These are phyloP conservation scores for Globodera rostochiensis DNA, from an alignment of 1,140 invertebrate species.

Conservation along the genomic window DNA sequence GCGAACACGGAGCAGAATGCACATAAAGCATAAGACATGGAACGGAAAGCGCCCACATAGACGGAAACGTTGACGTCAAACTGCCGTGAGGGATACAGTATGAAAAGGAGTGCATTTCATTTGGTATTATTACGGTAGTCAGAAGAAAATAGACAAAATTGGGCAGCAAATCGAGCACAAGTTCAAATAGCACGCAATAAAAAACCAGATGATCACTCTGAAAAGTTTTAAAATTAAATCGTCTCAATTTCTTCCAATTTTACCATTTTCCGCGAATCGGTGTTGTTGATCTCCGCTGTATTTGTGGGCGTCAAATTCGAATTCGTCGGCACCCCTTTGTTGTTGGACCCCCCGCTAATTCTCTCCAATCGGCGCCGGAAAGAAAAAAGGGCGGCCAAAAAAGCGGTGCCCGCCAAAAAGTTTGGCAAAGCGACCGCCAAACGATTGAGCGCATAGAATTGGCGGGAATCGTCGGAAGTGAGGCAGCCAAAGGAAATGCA, in stretches of 20 bases:
- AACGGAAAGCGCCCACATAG: conserved; percentile 36
- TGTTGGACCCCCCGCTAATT: neutral
- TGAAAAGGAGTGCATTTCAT: no score
- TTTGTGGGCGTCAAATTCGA: conserved; percentile 2
- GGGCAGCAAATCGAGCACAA: conserved; percentile 32
- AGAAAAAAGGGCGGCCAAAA: conserved; percentile 23
- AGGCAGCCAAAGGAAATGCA: conserved; percentile 35
- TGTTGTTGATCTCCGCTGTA: neutral
- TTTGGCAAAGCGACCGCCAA: conserved; percentile 30
- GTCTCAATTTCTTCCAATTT: no score
- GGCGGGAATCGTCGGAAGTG: conserved; percentile 31
- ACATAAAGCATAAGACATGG: conserved; percentile 11
- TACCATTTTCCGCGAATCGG: conserved; percentile 18
- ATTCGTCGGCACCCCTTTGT: neutral
- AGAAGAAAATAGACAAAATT: conserved; percentile 25
- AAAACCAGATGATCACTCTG: conserved; percentile 23
- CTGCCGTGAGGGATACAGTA: neutral
- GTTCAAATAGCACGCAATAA: conserved; percentile 30
- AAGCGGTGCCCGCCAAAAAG: conserved; percentile 22
- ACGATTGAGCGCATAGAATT: conserved; percentile 29
- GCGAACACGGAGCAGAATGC: conserved; percentile 17
- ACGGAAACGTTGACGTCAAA: conserved; percentile 31
- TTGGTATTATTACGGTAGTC: conserved; percentile 9
- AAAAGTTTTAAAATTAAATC: neutral
- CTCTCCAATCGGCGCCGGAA: conserved; percentile 14